Evolutionary conservation across 2,113 vertebrate genomes (phyloP).

Genomic region (Sinocyclocheilus anshuiensis): DNA sequence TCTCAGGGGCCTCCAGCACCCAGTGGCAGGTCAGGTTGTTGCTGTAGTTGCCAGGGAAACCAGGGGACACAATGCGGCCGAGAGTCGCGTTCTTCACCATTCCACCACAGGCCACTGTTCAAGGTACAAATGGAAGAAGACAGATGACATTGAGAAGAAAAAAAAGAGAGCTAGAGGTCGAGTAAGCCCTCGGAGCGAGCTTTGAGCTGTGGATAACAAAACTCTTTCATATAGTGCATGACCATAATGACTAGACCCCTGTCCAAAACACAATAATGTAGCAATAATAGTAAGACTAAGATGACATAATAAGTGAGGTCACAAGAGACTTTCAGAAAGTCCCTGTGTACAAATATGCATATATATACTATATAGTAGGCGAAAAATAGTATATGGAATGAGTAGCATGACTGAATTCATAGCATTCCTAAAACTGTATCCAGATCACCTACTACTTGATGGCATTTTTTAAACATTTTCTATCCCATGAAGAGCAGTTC

Average conservation of each 20-base stretch:
- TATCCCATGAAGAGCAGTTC: neutral
- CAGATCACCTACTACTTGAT: too few relatives aligned
- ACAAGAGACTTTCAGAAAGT: neutral
- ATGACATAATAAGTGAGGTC: neutral
- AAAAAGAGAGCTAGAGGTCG: neutral
- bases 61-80: constrained; percentile 89
- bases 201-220: constrained; percentile 10
- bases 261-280: neutral
- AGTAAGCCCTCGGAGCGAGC: neutral
- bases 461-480: too few relatives aligned
- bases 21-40: constrained; percentile 98
- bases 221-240: too few relatives aligned
- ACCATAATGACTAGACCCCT: neutral
- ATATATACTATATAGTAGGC: too few relatives aligned
- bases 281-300: neutral
- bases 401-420: neutral
- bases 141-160: constrained; percentile 3
- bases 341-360: neutral
- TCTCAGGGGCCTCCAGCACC: constrained; percentile 87
- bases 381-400: neutral
- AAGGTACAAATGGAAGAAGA: neutral
- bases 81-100: constrained; percentile 88
- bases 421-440: neutral
- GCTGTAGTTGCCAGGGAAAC: constrained; percentile 97
- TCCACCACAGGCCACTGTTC: constrained; percentile 86